These are phyloP conservation scores for Drosophila elegans DNA, from an alignment of 1,140 invertebrate species.

Conservation along the genomic window DNA sequence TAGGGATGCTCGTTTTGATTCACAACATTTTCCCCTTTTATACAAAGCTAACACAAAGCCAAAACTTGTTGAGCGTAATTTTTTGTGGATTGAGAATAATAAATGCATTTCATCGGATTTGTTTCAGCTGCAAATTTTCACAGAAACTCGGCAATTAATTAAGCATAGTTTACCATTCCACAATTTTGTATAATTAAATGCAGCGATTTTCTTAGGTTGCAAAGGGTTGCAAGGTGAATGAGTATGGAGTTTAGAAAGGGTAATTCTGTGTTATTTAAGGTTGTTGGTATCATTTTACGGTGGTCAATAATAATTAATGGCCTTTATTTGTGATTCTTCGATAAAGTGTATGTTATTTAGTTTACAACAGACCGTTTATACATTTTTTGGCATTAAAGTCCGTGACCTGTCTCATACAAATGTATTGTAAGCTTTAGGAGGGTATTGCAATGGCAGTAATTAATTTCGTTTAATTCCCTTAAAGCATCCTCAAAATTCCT, in stretches of 20 bases:
- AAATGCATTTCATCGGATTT: constrained; percentile 8
- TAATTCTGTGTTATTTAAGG: background rate
- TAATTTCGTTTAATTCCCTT: background rate
- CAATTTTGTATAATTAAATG: constrained; percentile 13
- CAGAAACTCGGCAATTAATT: constrained; percentile 4
- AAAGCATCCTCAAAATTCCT: constrained; percentile 1
- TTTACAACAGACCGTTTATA: too few species aligned
- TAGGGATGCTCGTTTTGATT: constrained; percentile 1
- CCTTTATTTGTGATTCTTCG: background rate
- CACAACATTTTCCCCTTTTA: background rate
- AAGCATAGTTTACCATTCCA: background rate
- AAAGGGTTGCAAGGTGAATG: background rate
- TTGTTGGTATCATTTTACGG: background rate
- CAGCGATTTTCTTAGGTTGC: background rate
- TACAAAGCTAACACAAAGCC: constrained; percentile 9
- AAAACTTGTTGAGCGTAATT: constrained; percentile 36
- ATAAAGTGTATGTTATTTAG: too few species aligned
- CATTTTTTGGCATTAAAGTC: background rate
- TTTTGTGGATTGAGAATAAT: constrained; percentile 7
- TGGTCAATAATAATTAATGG: background rate
- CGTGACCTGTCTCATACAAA: background rate
- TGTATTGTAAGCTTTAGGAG: background rate
- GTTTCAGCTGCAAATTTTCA: constrained; percentile 1
- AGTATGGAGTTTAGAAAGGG: background rate
- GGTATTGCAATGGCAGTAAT: background rate